Conservation (phyloP, 2,888 invertebrate species). For the Pseudolycoriella hygida region DNA sequence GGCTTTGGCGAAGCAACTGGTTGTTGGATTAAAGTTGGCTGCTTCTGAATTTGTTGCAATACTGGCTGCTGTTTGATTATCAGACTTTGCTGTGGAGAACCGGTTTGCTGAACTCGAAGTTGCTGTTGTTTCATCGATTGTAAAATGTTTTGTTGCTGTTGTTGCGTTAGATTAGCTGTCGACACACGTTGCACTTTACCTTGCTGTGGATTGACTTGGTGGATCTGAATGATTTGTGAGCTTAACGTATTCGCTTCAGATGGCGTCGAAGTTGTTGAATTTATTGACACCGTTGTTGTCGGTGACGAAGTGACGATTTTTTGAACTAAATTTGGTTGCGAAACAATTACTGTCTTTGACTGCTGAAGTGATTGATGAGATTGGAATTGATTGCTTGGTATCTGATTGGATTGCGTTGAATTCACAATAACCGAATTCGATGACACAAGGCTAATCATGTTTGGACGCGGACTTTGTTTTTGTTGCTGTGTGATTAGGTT, state of each 20-base stretch:
- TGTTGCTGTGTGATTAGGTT: constrained; percentile 17
- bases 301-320: constrained; percentile 10
- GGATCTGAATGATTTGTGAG: constrained; percentile 16
- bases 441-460: background rate
- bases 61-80: constrained; percentile 4
- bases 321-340: constrained; percentile 13
- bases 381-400: constrained; percentile 6
- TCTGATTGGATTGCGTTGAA: background rate
- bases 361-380: constrained; percentile 15
- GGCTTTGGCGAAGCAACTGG: background rate
- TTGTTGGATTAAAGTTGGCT: constrained; percentile 1
- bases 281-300: constrained; percentile 3
- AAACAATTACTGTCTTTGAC: constrained; percentile 8
- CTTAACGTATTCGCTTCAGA: constrained; percentile 9
- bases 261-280: constrained; percentile 6
- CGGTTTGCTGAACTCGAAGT: constrained; percentile 9
- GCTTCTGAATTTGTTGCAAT: constrained; percentile 8
- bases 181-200: constrained; percentile 19
- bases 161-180: constrained; percentile 21
- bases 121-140: constrained; percentile 23
- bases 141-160: constrained; percentile 23
- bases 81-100: constrained; percentile 12
- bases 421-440: background rate
- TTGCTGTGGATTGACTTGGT: constrained; percentile 10
- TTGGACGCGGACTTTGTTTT: constrained; percentile 7